Evolutionary conservation across 2,888 invertebrate genomes (phyloP).

Genomic region (Scelioninae gen. 1): DNA sequence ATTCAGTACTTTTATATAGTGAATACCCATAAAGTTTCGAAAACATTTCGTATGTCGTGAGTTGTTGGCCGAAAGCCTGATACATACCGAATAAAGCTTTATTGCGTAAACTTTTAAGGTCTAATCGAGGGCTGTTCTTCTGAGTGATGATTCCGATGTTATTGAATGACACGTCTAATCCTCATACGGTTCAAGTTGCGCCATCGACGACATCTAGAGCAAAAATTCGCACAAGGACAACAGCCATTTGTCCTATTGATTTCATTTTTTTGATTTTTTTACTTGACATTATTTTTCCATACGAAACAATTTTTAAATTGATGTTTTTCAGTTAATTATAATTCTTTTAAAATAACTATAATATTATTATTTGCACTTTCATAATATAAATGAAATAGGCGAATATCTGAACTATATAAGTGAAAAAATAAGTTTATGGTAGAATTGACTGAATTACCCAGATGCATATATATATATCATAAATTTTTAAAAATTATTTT

Average conservation of each 20-base stretch:
- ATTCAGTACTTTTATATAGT: background rate
- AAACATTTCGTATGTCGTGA: background rate
- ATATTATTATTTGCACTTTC: no score
- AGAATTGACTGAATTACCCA: no score
- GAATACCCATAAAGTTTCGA: background rate
- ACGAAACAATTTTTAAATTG: background rate
- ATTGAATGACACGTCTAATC: conserved; percentile 61
- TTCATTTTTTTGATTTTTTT: conserved; percentile 28
- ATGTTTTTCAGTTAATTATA: no score
- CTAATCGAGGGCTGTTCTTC: conserved; percentile 24
- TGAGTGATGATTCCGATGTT: conserved; percentile 37
- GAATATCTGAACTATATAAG: no score
- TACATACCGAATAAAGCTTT: background rate
- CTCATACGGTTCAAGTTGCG: conserved; percentile 76
- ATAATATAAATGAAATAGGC: no score
- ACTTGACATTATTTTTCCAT: background rate
- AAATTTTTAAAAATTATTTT: no score
- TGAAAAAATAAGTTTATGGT: no score
- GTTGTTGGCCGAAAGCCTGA: conserved; percentile 2
- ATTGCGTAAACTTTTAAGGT: conserved; percentile 16
- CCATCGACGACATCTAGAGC: conserved; percentile 78
- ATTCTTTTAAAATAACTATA: no score
- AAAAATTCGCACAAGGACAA: conserved; percentile 77
- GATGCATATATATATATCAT: no score
- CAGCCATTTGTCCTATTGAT: conserved; percentile 39